phyloP scores from a whole-genome alignment of 2,888 invertebrate species.

The Apamea sordens region DNA sequence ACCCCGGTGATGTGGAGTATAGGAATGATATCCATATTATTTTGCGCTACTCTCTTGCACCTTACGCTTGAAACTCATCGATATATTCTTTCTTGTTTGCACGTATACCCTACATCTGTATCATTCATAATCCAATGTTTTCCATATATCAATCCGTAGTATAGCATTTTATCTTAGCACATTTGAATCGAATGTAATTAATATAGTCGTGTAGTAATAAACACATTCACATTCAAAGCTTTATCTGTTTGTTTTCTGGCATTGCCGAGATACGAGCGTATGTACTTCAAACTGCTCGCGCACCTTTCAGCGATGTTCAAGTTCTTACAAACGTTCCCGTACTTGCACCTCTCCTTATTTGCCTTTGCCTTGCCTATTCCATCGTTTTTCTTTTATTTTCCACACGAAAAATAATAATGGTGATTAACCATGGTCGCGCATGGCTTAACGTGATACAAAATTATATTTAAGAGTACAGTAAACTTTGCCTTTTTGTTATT shows the following conservation, averaged over 20 bases:
- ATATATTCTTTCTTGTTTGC: slow-evolving; percentile 73
- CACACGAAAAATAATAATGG: slow-evolving; percentile 76
- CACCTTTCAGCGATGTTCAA: slow-evolving; percentile 73
- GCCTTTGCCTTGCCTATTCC: slow-evolving; percentile 86
- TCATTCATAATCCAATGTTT: slow-evolving; percentile 69
- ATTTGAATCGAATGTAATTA: slow-evolving; percentile 70
- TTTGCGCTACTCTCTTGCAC: slow-evolving; percentile 78
- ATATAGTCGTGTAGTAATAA: slow-evolving; percentile 73
- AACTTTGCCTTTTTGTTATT: slow-evolving; percentile 73
- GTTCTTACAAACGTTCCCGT: slow-evolving; percentile 75
- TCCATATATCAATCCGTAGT: slow-evolving; percentile 73
- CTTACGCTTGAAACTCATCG: slow-evolving; percentile 78
- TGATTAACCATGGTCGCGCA: slow-evolving; percentile 87
- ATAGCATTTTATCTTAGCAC: slow-evolving; percentile 76
- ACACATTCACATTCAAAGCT: slow-evolving; percentile 83
- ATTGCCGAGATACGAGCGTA: slow-evolving; percentile 85
- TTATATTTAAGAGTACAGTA: slow-evolving; percentile 72
- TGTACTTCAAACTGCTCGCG: slow-evolving; percentile 76
- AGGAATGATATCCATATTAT: slow-evolving; percentile 78
- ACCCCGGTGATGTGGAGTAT: slow-evolving; percentile 79
- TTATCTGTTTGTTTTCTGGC: slow-evolving; percentile 91
- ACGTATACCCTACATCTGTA: slow-evolving; percentile 72
- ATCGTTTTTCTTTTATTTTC: slow-evolving; percentile 73
- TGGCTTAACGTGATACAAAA: slow-evolving; percentile 81
- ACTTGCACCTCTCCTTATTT: slow-evolving; percentile 87